phyloP scores from a whole-genome alignment of 2,797 vertebrate genomes.

The Lepus oiostolus region DNA sequence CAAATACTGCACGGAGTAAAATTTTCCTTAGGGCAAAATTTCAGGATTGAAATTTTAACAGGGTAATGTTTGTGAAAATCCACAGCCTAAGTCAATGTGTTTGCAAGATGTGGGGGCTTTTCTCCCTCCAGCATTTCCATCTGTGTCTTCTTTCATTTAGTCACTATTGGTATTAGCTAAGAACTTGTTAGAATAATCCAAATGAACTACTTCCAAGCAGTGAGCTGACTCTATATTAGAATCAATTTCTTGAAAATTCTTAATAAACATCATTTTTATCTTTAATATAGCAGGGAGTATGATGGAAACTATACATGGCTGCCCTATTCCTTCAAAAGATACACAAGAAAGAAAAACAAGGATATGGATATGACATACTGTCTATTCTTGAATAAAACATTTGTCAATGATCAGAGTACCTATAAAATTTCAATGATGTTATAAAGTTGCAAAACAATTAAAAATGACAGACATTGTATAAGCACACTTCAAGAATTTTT shows the following conservation, averaged over 20 bases:
- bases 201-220: conserved; percentile 12
- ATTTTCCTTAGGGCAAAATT: not conserved
- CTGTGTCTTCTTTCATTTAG: not conserved
- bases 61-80: not conserved
- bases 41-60: not conserved
- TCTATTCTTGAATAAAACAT: not conserved
- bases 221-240: not conserved
- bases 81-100: not conserved
- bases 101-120: not conserved
- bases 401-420: not conserved
- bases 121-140: not conserved
- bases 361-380: not conserved
- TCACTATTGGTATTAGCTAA: not conserved
- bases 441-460: conserved; percentile 16
- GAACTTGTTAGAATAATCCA: not conserved
- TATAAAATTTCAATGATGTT: not conserved
- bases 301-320: not conserved
- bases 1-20: not conserved
- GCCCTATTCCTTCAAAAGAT: not conserved
- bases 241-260: not conserved
- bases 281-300: not conserved
- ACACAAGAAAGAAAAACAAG: not conserved
- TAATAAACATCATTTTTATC: not conserved
- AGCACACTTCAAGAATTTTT: not conserved
- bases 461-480: not conserved